Base-by-base conservation (phyloP, 2,113 vertebrate genomes). In the Sander lucioperca region DNA sequence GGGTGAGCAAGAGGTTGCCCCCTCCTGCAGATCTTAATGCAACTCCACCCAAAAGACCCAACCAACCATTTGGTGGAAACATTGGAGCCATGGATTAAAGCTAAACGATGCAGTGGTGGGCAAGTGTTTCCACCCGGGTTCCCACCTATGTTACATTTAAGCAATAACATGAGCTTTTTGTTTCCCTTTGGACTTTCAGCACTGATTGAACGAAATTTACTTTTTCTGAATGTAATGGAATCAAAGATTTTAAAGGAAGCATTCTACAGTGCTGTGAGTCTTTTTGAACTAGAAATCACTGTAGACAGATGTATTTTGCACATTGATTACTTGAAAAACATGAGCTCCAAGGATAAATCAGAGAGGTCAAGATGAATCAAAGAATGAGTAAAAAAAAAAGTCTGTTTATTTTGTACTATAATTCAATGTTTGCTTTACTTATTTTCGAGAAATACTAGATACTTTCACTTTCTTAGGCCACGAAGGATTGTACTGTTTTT, bases 21-120 rank as follows among this genome's bases (percentile, higher is more conserved):
- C 51, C 57, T 77, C 80, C 77, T 43, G 71, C 81, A 68, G 72
- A 85, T 83, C 13, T 68, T 9, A 33, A 58, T 77, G 54, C 70
- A 56, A 47, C 62, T 65, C 54, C 16, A n/a, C 43, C 68, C 63
- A 54, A 61, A 74, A 14, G 12, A 30, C 67, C 74, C 50, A 21
- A 70, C 75, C 54, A 69, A 71, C 69, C 65, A 70, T 65, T 68
- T 65, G 51, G 57, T 47, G 25, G 66, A 83, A 71, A 72, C 45
- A 58, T n/a, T 64, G 75, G n/a, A 70, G 36, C 16, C 10, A 30
- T 5, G 13, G 48, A 79, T 76, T 81, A 53, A 63, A 47, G 45
- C 51, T 58, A 25, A 30, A 33, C 0, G 19, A 59, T 62, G 65
- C 33, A 62, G 62, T 19, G 63, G 27, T 74, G 25, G 57, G 9